phyloP scores from a whole-genome alignment of 2,888 invertebrate genomes.

The Drosophila ezoana region DNA sequence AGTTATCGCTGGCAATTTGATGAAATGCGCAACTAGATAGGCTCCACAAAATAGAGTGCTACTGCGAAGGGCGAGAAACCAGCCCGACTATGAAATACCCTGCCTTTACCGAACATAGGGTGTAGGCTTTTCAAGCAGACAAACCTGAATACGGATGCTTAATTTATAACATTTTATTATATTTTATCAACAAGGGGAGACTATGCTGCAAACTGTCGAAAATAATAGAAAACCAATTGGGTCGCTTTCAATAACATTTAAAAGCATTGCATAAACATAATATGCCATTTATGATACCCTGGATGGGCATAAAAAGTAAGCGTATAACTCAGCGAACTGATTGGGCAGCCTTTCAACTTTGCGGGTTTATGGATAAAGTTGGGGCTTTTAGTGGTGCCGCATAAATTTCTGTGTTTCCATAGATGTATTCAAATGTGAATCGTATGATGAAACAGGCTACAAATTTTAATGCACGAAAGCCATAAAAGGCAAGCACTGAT shows the following conservation, averaged over 20 bases:
- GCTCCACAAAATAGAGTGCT: constrained; percentile 8
- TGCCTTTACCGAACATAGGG: not conserved
- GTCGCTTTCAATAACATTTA: not conserved
- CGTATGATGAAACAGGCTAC: constrained; percentile 28
- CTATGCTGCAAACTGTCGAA: too few species aligned
- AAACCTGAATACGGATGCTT: not conserved
- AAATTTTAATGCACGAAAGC: constrained; percentile 44
- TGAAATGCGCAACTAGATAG: constrained; percentile 48
- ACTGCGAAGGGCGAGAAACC: not conserved
- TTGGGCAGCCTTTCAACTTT: constrained; percentile 44
- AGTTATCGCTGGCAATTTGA: constrained; percentile 66
- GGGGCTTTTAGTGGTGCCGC: constrained; percentile 38
- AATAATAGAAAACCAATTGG: too few species aligned
- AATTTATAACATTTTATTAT: too few species aligned
- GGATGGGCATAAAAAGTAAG: constrained; percentile 15
- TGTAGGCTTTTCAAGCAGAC: not conserved
- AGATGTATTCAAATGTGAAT: constrained; percentile 53
- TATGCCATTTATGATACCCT: not conserved
- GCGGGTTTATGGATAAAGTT: constrained; percentile 59
- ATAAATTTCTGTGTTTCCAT: constrained; percentile 45
- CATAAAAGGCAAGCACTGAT: constrained; percentile 51
- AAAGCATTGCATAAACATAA: not conserved
- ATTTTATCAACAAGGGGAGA: too few species aligned
- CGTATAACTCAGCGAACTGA: constrained; percentile 41
- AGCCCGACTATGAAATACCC: constrained; percentile 22